Percentiles rank a stretch among this genome's conserved stretches.
phyloP scores from a whole-genome alignment of 2,888 invertebrate genomes.

The Phortica okadai region DNA sequence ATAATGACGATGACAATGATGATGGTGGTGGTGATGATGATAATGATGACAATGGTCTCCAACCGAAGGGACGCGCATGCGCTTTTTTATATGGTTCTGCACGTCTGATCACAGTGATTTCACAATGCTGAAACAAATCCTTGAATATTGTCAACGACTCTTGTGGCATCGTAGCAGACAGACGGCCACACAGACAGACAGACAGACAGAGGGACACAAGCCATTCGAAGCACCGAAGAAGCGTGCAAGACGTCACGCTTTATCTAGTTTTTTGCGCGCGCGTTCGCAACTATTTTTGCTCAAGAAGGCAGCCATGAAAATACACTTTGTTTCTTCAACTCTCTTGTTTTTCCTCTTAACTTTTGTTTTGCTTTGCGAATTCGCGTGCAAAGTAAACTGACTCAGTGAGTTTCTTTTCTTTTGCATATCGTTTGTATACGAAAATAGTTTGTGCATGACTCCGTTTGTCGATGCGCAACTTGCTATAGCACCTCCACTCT shows the following conservation, averaged over 20 bases:
- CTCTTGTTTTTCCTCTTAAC: neutral
- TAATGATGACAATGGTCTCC: neutral
- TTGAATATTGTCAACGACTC: slow-evolving; percentile 66
- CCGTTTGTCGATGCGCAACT: neutral
- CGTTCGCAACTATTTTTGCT: neutral
- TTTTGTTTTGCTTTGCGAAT: slow-evolving; percentile 30
- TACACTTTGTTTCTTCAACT: neutral
- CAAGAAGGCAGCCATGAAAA: neutral
- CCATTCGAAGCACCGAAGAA: neutral
- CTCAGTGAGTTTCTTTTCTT: slow-evolving; percentile 3
- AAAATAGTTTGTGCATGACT: slow-evolving; percentile 27
- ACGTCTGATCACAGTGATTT: slow-evolving; percentile 12
- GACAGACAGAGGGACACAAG: neutral
- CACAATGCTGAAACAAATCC: slow-evolving; percentile 48
- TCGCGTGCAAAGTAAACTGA: slow-evolving; percentile 20
- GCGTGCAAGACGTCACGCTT: slow-evolving; percentile 8
- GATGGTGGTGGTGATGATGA: neutral
- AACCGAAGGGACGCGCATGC: slow-evolving; percentile 26
- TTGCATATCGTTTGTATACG: neutral
- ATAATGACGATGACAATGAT: neutral
- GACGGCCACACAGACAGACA: neutral
- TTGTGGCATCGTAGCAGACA: neutral
- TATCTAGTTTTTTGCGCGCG: slow-evolving; percentile 16
- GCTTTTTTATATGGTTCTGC: slow-evolving; percentile 1
- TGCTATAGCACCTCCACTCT: neutral